Evolutionary conservation across 2,888 invertebrate species (phyloP), one percentile per base, ranked within the genome.

Genomic region (Rhodophaea formosa): DNA sequence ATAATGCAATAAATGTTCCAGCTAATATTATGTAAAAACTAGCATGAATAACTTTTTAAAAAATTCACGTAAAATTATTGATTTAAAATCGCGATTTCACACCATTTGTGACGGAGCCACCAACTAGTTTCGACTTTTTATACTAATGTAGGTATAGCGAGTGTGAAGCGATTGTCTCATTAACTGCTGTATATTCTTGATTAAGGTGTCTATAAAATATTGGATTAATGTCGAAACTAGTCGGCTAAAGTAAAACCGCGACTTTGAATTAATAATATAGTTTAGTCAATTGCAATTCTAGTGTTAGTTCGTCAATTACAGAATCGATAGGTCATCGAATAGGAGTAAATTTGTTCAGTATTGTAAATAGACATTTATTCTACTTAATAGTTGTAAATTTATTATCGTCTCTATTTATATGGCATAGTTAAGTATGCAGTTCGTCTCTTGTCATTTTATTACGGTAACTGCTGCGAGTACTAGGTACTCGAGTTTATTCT

Each of bases 401-500:
- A 55, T 63, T 43, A 58, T 60, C 66, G 62, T 60, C 65, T 67
- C 66, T 77, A 75, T 75, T 75, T 75, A 74, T 72, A 44, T 16
- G 44, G 12, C 1, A 29, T 49, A 32, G 32, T 32, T 30, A 14
- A 29, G 49, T 30, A 10, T 32, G 16, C 51, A 16, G 35, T 52
- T 52, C 8, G 15, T 39, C 17, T 82, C 80, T 83, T 70, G 83
- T 85, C 84, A 81, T 73, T 79, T 72, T 12, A 53, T 61, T 61
- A 58, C 68, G 62, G 66, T 70, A 74, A 66, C 63, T 67, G 70
- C 69, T 77, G 71, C 64, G 66, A 83, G 84, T 88, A 85, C 83
- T 84, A 83, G 82, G 81, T 84, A 86, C 82, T 79, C 80, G 65
- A 73, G 67, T 77, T 79, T 78, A 80, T 77, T 80, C 76, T 88